Evolutionary conservation across 37 sponge, comb jelly and placozoan species (phyloP).

Genomic region (Tethya wilhelma): DNA sequence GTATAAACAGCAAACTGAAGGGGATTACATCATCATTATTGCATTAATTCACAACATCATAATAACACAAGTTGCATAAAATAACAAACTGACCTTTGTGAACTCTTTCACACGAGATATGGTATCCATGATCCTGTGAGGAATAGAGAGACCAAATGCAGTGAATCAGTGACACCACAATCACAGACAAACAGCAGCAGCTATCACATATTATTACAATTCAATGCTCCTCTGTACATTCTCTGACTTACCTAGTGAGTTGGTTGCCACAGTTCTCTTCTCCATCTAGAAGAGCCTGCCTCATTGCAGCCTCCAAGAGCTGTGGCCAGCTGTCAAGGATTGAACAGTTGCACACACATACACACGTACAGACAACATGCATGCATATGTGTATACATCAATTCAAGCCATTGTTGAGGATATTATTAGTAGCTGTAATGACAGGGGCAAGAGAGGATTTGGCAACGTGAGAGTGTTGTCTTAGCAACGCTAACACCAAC

Average conservation of each 20-base stretch:
- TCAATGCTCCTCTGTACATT: too few species aligned
- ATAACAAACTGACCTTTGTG: slow-evolving; percentile 4
- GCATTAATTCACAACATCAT: neutral
- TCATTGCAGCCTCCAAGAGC: too few species aligned
- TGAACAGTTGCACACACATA: neutral
- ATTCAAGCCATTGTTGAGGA: slow-evolving; percentile 27
- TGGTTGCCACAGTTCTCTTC: too few species aligned
- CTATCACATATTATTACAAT: too few species aligned
- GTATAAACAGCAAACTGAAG: slow-evolving; percentile 22
- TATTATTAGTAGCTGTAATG: slow-evolving; percentile 31
- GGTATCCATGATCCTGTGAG: slow-evolving; percentile 13
- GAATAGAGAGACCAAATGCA: neutral
- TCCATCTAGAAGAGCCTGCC: too few species aligned
- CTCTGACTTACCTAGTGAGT: too few species aligned
- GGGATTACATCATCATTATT: neutral
- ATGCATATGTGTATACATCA: too few species aligned
- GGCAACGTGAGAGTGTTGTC: slow-evolving; percentile 13
- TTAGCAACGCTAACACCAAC: slow-evolving; percentile 21
- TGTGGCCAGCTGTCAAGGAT: too few species aligned
- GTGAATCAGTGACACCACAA: neutral
- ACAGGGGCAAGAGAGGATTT: slow-evolving; percentile 12
- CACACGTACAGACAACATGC: too few species aligned
- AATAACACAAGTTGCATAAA: neutral
- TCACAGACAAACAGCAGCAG: too few species aligned
- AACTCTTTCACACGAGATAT: slow-evolving; percentile 10